Percentiles rank a stretch among this genome's conserved stretches.
Evolutionary conservation across 2,888 invertebrate species (phyloP).

Genomic region (Phengaris arion): DNA sequence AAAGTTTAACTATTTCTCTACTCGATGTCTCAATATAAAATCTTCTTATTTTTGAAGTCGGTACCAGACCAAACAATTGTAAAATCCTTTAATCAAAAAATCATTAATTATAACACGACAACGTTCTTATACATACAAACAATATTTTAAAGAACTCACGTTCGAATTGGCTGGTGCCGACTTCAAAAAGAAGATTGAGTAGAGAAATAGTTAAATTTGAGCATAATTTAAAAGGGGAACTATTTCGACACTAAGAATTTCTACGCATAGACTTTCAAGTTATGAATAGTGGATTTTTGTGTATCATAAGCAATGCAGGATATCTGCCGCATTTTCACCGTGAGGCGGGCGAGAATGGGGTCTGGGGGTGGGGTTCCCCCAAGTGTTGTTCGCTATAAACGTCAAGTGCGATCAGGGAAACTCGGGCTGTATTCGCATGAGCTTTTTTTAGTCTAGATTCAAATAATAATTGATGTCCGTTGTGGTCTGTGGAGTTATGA

Average conservation of each 20-base stretch:
- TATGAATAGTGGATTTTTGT: constrained; percentile 31
- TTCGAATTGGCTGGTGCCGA: no score
- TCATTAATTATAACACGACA: no score
- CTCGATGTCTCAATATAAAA: no score
- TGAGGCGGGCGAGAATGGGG: constrained; percentile 39
- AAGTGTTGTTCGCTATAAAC: constrained; percentile 72
- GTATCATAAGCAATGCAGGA: constrained; percentile 20
- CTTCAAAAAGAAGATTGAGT: no score
- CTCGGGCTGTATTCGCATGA: constrained; percentile 30
- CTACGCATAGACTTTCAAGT: constrained; percentile 27
- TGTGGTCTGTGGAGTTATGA: background rate
- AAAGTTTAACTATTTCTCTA: no score
- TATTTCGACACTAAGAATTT: background rate
- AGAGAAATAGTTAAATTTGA: no score
- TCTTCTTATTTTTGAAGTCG: no score
- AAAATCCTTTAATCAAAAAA: no score
- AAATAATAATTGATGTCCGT: constrained; percentile 5
- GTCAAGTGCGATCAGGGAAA: constrained; percentile 63
- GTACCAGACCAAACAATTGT: no score
- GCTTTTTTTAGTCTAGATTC: background rate
- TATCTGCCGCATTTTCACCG: constrained; percentile 36
- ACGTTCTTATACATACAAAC: no score
- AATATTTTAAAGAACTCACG: no score
- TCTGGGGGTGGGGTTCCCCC: constrained; percentile 35
- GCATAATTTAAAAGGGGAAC: no score